phyloP scores from a whole-genome alignment of 2,888 invertebrate genomes.

The Drosophila subquinaria region DNA sequence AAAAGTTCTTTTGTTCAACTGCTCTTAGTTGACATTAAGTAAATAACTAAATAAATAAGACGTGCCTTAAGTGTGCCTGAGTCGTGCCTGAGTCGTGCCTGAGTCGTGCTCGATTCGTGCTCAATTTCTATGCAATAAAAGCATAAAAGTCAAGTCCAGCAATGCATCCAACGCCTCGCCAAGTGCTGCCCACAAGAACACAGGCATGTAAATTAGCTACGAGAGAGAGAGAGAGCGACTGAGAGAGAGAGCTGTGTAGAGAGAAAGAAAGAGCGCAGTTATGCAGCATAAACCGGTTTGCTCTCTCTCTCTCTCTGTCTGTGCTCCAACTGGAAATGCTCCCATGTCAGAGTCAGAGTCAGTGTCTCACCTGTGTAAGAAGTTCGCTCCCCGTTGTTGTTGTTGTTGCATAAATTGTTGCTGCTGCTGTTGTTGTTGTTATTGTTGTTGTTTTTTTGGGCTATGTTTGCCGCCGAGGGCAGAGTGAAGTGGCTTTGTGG shows the following conservation, averaged over 20 bases:
- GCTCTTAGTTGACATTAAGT: neutral
- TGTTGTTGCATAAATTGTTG: conserved; percentile 51
- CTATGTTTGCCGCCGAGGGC: conserved; percentile 66
- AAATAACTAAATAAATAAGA: neutral
- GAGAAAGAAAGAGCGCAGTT: conserved; percentile 9
- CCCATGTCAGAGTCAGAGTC: conserved; percentile 41
- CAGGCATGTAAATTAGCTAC: conserved; percentile 71
- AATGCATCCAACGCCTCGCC: conserved; percentile 74
- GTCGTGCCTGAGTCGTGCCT: neutral
- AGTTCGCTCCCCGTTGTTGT: conserved; percentile 53
- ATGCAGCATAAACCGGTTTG: conserved; percentile 70
- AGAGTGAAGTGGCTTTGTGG: conserved; percentile 64
- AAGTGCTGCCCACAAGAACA: conserved; percentile 54
- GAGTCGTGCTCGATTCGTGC: conserved; percentile 2
- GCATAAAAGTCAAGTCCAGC: conserved; percentile 73
- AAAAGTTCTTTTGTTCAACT: too few species aligned
- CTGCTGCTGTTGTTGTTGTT: conserved; percentile 32
- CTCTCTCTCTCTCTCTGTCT: conserved; percentile 5
- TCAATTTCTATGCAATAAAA: conserved; percentile 52
- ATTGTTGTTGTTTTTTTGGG: conserved; percentile 45
- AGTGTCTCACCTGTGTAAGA: conserved; percentile 67
- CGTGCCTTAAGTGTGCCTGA: neutral
- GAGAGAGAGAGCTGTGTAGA: neutral
- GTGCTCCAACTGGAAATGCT: conserved; percentile 25
- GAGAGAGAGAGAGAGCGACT: conserved; percentile 9